Base-by-base conservation (phyloP, 2,888 invertebrate species). In the Hypsopygia costalis region DNA sequence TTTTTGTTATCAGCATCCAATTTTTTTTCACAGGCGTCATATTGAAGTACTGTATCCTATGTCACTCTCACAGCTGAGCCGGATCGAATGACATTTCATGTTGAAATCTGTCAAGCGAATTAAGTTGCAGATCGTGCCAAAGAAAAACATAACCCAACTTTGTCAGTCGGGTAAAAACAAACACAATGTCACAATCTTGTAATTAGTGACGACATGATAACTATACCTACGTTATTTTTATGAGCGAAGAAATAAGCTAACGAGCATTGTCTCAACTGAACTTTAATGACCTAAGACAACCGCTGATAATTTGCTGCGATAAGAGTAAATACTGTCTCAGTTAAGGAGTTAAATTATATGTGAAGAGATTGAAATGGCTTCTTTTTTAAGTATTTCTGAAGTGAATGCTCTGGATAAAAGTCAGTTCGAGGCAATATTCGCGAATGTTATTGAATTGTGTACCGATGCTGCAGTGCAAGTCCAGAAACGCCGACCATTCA, bases 371-470 rank as follows among this genome's bases (percentile, higher is more conserved):
- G 34, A 35, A 39, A 56, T 54, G 54, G 41, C 49, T 25, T 16
- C 16, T 16, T 34, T 40, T 32, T 72, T 76, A 36, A 67, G 69
- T 44, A 80, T 92, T 41, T 63, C 73, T 22, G 88, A 91, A 62
- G 90, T 92, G 0, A 92, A 92, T 64, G 76, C 71, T 36, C 65
- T 92, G 51, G 67, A 73, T 33, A 75, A 67, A 33, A 86, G 90
- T 32, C 79, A 90, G 47, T 92, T 92, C 64, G 87, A 89, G 46
- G 75, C 81, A 59, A 69, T 91, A 39, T 93, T 93, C 62, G 86
- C 86, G 11, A 93, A 92, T 73, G 91, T 92, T n/a, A 90, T 93
- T 39, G 92, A 93, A 61, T 73, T 91, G 44, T 91, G 87, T 58
- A 75, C 87, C 6, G 86, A 86, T 44, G 91, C 91, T 11, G 91